A percentile compares a stretch with the other conserved stretches of the same genome.
Conservation (phyloP, 2,888 invertebrate species). For the Parnassius orleans region DNA sequence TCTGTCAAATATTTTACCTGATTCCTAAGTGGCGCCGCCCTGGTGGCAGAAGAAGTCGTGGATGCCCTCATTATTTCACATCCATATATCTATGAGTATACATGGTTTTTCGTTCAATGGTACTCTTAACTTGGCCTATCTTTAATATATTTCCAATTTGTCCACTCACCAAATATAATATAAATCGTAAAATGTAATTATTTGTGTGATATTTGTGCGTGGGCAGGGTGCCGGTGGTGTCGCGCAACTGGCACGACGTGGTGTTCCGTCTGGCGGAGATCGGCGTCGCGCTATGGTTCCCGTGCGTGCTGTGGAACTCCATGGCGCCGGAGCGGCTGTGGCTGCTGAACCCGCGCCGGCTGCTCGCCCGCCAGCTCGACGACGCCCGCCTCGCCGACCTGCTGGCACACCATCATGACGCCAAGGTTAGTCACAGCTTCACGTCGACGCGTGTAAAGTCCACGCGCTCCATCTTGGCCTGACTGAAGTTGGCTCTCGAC, state of each 20-base stretch:
- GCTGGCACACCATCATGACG: constrained; percentile 50
- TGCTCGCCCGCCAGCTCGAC: constrained; percentile 85
- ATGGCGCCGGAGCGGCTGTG: constrained; percentile 96
- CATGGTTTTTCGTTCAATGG: too few relatives aligned
- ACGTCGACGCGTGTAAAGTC: not conserved
- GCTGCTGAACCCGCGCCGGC: constrained; percentile 94
- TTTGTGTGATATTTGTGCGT: not conserved
- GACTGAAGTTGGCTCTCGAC: too few relatives aligned
- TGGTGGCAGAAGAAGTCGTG: too few relatives aligned
- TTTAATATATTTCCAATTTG: too few relatives aligned
- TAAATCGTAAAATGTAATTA: too few relatives aligned
- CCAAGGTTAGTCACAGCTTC: constrained; percentile 51
- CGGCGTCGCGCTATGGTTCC: constrained; percentile 96
- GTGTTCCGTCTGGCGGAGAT: constrained; percentile 95
- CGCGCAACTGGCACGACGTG: constrained; percentile 95
- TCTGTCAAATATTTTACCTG: too few relatives aligned
- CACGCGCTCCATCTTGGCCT: too few relatives aligned
- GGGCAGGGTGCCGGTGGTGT: constrained; percentile 91
- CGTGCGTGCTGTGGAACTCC: constrained; percentile 97
- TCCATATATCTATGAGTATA: too few relatives aligned
- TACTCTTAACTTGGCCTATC: too few relatives aligned
- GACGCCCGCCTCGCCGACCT: constrained; percentile 75
- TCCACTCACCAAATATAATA: too few relatives aligned
- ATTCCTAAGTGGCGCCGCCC: too few relatives aligned
- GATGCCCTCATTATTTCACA: too few relatives aligned